A percentile compares a stretch with the other conserved stretches of the same genome.
Evolutionary conservation across 2,797 vertebrate species (phyloP).

Genomic region (Cirrhinus molitorella): DNA sequence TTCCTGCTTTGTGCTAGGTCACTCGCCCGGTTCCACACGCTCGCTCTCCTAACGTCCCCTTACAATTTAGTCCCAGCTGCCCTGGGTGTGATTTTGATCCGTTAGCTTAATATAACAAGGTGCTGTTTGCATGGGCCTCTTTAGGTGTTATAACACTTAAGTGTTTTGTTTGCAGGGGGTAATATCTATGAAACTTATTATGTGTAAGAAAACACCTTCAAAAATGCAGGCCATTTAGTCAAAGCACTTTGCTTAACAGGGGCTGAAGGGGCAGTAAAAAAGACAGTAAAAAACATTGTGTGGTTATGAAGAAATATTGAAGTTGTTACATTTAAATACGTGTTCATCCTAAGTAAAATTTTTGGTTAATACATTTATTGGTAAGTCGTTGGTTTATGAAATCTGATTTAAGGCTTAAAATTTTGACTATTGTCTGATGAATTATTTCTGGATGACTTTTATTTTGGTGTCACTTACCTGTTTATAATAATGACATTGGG

Average conservation of each 20-base stretch:
- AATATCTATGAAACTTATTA: background rate
- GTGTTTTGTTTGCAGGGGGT: slow-evolving; percentile 28
- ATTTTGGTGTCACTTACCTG: background rate
- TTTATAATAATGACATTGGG: background rate
- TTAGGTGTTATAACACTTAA: slow-evolving; percentile 24
- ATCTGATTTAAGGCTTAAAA: background rate
- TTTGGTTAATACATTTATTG: background rate
- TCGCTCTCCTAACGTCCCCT: slow-evolving; percentile 59
- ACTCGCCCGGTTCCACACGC: slow-evolving; percentile 64
- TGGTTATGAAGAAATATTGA: background rate
- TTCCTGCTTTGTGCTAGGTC: slow-evolving; percentile 82
- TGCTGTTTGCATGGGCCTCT: slow-evolving; percentile 52
- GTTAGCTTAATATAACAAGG: slow-evolving; percentile 50
- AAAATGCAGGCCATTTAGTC: background rate
- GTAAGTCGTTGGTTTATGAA: background rate
- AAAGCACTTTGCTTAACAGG: background rate
- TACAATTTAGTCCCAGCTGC: slow-evolving; percentile 58
- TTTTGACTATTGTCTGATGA: background rate
- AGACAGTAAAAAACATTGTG: too few species aligned
- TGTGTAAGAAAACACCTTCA: background rate
- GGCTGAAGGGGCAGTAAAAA: background rate
- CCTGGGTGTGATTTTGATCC: slow-evolving; percentile 61
- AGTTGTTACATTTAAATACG: background rate
- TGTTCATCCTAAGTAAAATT: background rate
- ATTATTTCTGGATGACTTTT: slow-evolving; percentile 1